phyloP scores from a whole-genome alignment of 2,113 vertebrate species.

The Saguinus midas region DNA sequence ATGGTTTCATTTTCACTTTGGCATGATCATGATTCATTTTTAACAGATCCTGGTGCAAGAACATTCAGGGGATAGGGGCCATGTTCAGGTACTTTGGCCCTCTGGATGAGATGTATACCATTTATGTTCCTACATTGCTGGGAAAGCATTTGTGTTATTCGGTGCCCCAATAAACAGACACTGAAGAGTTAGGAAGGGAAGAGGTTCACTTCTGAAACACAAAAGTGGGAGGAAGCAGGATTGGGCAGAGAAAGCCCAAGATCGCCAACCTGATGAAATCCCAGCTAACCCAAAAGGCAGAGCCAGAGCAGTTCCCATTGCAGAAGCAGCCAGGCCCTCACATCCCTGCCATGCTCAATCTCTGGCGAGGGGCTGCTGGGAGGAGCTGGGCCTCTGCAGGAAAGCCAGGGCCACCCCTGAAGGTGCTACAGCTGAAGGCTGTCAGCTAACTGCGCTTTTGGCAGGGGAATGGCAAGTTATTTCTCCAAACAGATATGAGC shows the following conservation, averaged over 20 bases:
- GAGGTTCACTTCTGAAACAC: neutral
- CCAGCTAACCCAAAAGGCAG: neutral
- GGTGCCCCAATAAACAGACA: neutral
- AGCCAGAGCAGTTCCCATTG: neutral
- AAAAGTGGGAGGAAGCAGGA: neutral
- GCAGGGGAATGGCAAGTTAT: neutral
- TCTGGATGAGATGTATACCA: neutral
- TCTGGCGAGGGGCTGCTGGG: neutral
- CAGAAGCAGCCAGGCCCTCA: neutral
- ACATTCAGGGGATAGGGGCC: neutral
- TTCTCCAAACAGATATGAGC: neutral
- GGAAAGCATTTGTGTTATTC: neutral
- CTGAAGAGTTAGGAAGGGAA: neutral
- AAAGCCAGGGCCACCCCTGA: neutral
- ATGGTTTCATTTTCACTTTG: conserved; percentile 21
- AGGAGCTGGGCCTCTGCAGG: neutral
- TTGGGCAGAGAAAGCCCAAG: neutral
- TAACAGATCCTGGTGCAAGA: neutral
- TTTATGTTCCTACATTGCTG: neutral
- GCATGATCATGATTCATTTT: conserved; percentile 26
- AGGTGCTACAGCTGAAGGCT: neutral
- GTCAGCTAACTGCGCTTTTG: neutral
- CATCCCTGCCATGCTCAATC: neutral
- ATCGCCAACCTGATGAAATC: neutral
- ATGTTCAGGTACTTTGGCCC: neutral